Evolutionary conservation across 2,113 vertebrate species (phyloP).

Genomic region (Phycodurus eques): DNA sequence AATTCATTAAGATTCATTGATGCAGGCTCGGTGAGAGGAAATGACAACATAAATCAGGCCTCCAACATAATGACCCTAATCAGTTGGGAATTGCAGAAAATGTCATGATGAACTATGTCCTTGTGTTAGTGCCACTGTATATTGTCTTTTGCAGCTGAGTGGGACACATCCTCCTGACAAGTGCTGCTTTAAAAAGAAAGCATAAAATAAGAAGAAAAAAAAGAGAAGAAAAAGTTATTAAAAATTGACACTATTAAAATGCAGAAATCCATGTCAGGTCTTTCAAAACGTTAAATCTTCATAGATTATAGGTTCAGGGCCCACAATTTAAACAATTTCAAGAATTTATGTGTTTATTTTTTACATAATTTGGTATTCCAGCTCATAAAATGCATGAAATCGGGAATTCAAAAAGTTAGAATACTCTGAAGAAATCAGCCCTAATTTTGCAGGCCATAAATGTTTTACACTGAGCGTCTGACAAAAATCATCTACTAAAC

Average conservation of each 20-base stretch:
- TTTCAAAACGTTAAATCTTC: slow-evolving; percentile 45
- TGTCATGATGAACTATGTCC: slow-evolving; percentile 99
- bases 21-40: slow-evolving; percentile 99
- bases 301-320: too few species aligned
- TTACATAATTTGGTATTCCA: too few species aligned
- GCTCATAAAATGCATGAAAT: too few species aligned
- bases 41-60: slow-evolving; percentile 99
- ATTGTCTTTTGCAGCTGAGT: slow-evolving; percentile 95
- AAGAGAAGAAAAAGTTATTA: slow-evolving; percentile 87
- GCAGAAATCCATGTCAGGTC: slow-evolving; percentile 87
- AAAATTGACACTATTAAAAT: slow-evolving; percentile 94
- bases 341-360: too few species aligned
- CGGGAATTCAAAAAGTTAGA: too few species aligned
- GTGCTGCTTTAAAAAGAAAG: slow-evolving; percentile 97
- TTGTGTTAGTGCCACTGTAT: slow-evolving; percentile 99
- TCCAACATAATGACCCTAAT: slow-evolving; percentile 99
- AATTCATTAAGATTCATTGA: slow-evolving; percentile 99
- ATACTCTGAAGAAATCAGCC: too few species aligned
- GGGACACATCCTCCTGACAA: slow-evolving; percentile 94
- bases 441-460: too few species aligned
- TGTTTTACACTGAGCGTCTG: too few species aligned
- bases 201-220: slow-evolving; percentile 84
- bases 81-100: slow-evolving; percentile 99
- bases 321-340: too few species aligned
- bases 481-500: too few species aligned